A percentile compares a stretch with the other conserved stretches of the same genome.
Evolutionary conservation across 2,888 invertebrate species (phyloP).

Genomic region (Rhingia campestris): DNA sequence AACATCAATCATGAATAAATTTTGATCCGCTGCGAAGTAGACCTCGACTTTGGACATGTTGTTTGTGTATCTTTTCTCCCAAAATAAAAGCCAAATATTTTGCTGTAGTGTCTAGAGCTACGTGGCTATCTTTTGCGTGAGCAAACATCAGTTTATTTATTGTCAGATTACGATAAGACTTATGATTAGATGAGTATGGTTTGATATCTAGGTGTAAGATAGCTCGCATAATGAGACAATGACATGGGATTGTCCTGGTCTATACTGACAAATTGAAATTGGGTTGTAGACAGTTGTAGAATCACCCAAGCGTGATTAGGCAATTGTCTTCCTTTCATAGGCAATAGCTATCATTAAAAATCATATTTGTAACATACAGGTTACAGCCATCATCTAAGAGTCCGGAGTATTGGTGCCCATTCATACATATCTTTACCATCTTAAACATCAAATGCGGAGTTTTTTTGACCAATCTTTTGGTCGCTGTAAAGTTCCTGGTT

Average conservation of each 20-base stretch:
- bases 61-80: neutral
- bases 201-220: neutral
- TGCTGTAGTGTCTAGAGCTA: neutral
- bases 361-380: too few relatives aligned
- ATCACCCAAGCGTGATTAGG: too few relatives aligned
- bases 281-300: neutral
- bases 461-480: too few relatives aligned
- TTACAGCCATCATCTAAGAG: too few relatives aligned
- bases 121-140: slow-evolving; percentile 23
- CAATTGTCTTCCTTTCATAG: too few relatives aligned
- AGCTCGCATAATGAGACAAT: slow-evolving; percentile 1
- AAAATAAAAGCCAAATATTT: slow-evolving; percentile 22
- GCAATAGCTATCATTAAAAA: too few relatives aligned
- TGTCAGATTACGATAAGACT: slow-evolving; percentile 36
- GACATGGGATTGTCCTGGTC: neutral
- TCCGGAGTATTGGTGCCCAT: too few relatives aligned
- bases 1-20: neutral
- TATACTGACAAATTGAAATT: neutral
- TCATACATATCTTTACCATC: too few relatives aligned
- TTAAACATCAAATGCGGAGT: too few relatives aligned
- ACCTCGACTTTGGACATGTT: neutral
- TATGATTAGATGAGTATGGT: slow-evolving; percentile 19
- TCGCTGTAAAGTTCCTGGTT: too few relatives aligned
- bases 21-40: neutral
- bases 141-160: slow-evolving; percentile 30